Percentiles rank a stretch among this genome's conserved stretches.
These are phyloP conservation scores for Tringa solitaria DNA, from an alignment of 2,113 vertebrate genomes.

Conservation along the genomic window DNA sequence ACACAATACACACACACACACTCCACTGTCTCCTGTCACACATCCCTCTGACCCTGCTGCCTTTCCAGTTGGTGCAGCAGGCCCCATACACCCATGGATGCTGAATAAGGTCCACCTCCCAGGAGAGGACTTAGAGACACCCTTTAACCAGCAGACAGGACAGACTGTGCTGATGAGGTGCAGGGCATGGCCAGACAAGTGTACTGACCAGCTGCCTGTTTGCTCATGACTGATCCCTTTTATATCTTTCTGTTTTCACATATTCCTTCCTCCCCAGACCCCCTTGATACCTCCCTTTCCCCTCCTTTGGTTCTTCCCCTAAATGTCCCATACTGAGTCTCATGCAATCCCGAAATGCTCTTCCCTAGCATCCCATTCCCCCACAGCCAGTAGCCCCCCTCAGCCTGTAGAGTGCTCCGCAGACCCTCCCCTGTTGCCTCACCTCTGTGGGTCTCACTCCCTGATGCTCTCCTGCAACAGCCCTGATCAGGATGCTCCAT, in stretches of 20 bases:
- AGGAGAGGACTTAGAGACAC: neutral
- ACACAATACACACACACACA: neutral
- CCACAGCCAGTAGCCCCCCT: neutral
- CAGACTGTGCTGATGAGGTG: neutral
- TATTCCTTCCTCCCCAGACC: neutral
- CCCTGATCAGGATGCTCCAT: neutral
- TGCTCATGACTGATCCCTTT: neutral
- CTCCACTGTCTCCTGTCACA: neutral
- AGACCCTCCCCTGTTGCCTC: neutral
- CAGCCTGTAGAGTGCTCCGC: neutral
- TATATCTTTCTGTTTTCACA: neutral
- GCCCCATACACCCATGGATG: accelerated
- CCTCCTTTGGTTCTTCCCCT: neutral
- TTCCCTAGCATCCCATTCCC: neutral
- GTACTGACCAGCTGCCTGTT: neutral
- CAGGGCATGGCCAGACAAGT: neutral
- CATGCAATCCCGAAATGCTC: neutral
- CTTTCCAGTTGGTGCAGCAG: neutral
- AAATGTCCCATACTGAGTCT: neutral
- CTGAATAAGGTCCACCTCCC: neutral
- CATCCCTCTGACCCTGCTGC: neutral
- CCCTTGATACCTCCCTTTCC: neutral
- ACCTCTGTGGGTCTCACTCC: neutral
- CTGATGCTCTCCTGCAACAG: neutral
- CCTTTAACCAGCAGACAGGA: neutral